A percentile compares a stretch with the other conserved stretches of the same genome.
Evolutionary conservation across 2,888 invertebrate genomes (phyloP).

Genomic region (Troides helena): DNA sequence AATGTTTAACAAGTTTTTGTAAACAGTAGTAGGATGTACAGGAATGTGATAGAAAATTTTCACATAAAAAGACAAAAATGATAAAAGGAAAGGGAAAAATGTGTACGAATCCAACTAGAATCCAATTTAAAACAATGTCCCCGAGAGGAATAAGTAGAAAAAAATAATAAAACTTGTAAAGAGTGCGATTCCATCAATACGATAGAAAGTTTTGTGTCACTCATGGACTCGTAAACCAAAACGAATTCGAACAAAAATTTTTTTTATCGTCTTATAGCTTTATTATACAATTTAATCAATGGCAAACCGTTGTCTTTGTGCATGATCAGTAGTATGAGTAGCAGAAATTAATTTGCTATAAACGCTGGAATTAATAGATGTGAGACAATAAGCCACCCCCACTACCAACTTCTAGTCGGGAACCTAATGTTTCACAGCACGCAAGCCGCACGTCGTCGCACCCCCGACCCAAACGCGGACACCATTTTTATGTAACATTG

Average conservation of each 20-base stretch:
- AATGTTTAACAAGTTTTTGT: background rate
- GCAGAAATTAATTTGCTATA: constrained; percentile 69
- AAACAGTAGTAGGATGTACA: background rate
- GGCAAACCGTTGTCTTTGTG: constrained; percentile 33
- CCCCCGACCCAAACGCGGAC: constrained; percentile 57
- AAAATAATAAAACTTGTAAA: constrained; percentile 71
- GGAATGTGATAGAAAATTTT: background rate
- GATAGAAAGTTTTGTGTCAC: constrained; percentile 23
- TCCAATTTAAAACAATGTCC: constrained; percentile 75
- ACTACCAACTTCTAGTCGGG: constrained; percentile 61
- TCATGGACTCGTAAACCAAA: background rate
- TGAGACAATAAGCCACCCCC: constrained; percentile 75
- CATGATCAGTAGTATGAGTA: constrained; percentile 43
- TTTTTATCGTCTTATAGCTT: background rate
- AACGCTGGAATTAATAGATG: constrained; percentile 58
- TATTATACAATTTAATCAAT: background rate
- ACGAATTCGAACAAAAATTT: too few species aligned
- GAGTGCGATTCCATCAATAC: constrained; percentile 51
- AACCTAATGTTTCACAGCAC: constrained; percentile 69
- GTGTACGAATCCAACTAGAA: constrained; percentile 67
- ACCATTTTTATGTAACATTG: constrained; percentile 60
- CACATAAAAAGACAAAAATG: background rate
- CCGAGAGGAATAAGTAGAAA: constrained; percentile 67
- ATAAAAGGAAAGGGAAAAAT: constrained; percentile 37
- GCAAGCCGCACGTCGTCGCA: constrained; percentile 57